Conservation (phyloP, 2,888 invertebrate genomes). For the Ceraclea dissimilis region DNA sequence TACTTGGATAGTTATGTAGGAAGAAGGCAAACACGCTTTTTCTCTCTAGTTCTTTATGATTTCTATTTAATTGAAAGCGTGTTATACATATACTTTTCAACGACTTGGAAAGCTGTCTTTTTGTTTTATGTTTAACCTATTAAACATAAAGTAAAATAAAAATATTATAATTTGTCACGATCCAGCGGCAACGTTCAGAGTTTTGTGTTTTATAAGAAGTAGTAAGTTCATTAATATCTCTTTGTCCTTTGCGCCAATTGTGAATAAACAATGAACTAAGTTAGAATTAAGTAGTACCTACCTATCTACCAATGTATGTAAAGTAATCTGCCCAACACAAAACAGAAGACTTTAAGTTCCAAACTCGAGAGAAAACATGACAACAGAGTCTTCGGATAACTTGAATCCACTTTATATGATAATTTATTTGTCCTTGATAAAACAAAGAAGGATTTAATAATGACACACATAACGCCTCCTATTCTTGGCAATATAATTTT, state of each 20-base stretch:
- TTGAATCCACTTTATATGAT: constrained; percentile 25
- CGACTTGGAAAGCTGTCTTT: too few relatives aligned
- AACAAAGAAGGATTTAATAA: too few relatives aligned
- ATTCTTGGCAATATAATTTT: too few relatives aligned
- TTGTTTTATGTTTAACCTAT: not conserved
- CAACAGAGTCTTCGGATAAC: constrained; percentile 10
- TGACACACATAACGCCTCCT: too few relatives aligned
- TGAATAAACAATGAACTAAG: constrained; percentile 2
- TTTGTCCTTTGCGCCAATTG: constrained; percentile 2
- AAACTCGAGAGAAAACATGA: constrained; percentile 10
- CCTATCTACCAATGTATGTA: not conserved
- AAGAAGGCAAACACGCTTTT: too few relatives aligned
- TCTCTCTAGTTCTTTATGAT: too few relatives aligned
- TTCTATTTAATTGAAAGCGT: too few relatives aligned
- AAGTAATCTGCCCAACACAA: constrained; percentile 20
- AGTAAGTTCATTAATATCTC: constrained; percentile 1
- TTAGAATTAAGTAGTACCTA: constrained; percentile 4
- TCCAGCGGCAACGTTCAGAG: not conserved
- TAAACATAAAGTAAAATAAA: not conserved
- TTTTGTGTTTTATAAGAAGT: not conserved
- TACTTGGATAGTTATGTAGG: too few relatives aligned
- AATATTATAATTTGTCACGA: not conserved
- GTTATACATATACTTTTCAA: too few relatives aligned
- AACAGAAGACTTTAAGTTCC: constrained; percentile 13
- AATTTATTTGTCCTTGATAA: constrained; percentile 25